Conservation (phyloP, 2,888 invertebrate genomes). For the Dasypolia templi region DNA sequence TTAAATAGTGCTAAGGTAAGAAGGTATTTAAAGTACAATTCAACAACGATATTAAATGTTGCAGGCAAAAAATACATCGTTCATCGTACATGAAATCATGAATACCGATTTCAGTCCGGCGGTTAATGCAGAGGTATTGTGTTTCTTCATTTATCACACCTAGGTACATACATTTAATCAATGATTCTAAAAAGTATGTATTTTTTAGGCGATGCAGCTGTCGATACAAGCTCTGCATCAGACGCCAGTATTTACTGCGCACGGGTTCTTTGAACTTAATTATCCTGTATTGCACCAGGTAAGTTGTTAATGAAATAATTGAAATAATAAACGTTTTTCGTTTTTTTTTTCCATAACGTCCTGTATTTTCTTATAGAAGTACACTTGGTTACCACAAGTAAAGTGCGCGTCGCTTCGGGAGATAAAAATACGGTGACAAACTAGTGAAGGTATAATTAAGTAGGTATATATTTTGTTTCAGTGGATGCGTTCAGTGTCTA, state of each 20-base stretch:
- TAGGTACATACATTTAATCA: neutral
- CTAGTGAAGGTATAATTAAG: neutral
- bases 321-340: too few relatives aligned
- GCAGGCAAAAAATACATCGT: conserved; percentile 77
- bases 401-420: too few relatives aligned
- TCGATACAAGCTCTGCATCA: conserved; percentile 80
- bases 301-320: too few relatives aligned
- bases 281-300: conserved; percentile 77
- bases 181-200: neutral
- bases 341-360: too few relatives aligned
- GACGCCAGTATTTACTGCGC: conserved; percentile 74
- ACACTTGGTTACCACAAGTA: too few relatives aligned
- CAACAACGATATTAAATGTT: conserved; percentile 52
- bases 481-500: conserved; percentile 75
- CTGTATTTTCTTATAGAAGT: neutral
- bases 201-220: conserved; percentile 78
- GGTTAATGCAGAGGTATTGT: conserved; percentile 76
- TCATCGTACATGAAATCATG: conserved; percentile 78
- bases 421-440: neutral
- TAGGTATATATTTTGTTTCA: conserved; percentile 60
- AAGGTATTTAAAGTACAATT: neutral
- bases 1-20: neutral
- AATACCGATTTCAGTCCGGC: conserved; percentile 73
- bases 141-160: neutral
- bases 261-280: conserved; percentile 75